These are phyloP conservation scores for Lateolabrax maculatus DNA, from an alignment of 2,797 vertebrate genomes.

Conservation along the genomic window DNA sequence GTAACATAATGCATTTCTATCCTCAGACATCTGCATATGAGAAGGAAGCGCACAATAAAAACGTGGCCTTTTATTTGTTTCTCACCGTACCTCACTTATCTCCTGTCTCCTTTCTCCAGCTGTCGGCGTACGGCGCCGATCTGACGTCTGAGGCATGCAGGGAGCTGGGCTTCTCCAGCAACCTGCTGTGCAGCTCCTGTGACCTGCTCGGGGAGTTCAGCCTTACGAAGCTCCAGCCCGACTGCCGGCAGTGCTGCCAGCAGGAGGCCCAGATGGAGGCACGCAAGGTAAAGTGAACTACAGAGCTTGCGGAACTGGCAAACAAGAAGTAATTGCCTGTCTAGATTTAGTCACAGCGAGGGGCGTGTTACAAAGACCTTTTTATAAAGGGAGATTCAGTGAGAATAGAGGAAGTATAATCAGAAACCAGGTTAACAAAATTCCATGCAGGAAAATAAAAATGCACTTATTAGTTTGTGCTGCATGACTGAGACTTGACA, in stretches of 20 bases:
- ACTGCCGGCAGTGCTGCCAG: conserved; percentile 95
- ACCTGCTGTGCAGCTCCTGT: conserved; percentile 97
- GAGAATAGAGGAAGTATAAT: neutral
- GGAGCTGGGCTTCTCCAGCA: conserved; percentile 98
- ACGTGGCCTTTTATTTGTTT: neutral
- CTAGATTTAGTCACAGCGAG: conserved; percentile 3
- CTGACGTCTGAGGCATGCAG: conserved; percentile 96
- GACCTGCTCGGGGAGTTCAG: conserved; percentile 95
- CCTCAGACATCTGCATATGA: neutral
- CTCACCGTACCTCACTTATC: neutral
- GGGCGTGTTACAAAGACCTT: neutral
- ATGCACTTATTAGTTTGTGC: neutral
- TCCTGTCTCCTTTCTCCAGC: conserved; percentile 77
- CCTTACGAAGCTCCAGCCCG: conserved; percentile 89
- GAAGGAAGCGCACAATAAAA: neutral
- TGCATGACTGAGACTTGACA: neutral
- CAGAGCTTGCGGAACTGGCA: neutral
- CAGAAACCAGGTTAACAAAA: conserved; percentile 6
- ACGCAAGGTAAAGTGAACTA: conserved; percentile 88
- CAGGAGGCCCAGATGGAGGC: conserved; percentile 94
- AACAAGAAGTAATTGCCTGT: conserved; percentile 25
- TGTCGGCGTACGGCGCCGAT: conserved; percentile 88
- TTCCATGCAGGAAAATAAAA: neutral
- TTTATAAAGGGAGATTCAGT: neutral
- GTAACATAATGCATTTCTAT: neutral